phyloP scores from a whole-genome alignment of 1,140 invertebrate species.

The Drosophila auraria region DNA sequence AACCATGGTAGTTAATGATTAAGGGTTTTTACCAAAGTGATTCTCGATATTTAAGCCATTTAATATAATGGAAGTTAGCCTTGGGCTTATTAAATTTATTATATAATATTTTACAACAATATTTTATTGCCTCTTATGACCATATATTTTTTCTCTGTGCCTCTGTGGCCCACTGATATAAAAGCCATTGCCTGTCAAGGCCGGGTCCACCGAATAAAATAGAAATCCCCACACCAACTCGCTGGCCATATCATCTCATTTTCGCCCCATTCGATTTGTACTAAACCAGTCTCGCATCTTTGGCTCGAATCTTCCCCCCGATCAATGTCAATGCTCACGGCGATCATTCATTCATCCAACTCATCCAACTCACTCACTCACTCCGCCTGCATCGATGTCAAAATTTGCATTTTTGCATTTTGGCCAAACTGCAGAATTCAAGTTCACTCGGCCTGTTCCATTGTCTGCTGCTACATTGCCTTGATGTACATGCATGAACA shows the following conservation, averaged over 20 bases:
- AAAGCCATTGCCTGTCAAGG: constrained; percentile 41
- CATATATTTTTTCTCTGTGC: background rate
- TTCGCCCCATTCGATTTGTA: constrained; percentile 4
- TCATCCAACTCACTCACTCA: background rate
- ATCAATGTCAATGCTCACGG: constrained; percentile 45
- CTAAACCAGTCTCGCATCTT: constrained; percentile 28
- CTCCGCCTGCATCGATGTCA: constrained; percentile 38
- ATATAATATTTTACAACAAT: background rate
- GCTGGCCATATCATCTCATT: background rate
- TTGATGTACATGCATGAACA: constrained; percentile 20
- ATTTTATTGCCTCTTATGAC: no score
- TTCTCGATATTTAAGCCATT: no score
- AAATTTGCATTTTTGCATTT: constrained; percentile 45
- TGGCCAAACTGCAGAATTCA: constrained; percentile 37
- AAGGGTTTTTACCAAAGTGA: no score
- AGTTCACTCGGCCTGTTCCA: constrained; percentile 29
- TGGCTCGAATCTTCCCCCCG: constrained; percentile 20
- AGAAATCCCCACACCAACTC: constrained; percentile 25
- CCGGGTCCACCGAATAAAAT: constrained; percentile 27
- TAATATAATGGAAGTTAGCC: no score
- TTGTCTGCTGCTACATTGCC: constrained; percentile 30
- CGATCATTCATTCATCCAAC: constrained; percentile 10
- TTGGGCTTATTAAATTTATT: background rate
- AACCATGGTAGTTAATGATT: no score
- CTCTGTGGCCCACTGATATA: constrained; percentile 23